Conservation (phyloP, 2,888 invertebrate genomes). For the Exephanes ischioxanthus region DNA sequence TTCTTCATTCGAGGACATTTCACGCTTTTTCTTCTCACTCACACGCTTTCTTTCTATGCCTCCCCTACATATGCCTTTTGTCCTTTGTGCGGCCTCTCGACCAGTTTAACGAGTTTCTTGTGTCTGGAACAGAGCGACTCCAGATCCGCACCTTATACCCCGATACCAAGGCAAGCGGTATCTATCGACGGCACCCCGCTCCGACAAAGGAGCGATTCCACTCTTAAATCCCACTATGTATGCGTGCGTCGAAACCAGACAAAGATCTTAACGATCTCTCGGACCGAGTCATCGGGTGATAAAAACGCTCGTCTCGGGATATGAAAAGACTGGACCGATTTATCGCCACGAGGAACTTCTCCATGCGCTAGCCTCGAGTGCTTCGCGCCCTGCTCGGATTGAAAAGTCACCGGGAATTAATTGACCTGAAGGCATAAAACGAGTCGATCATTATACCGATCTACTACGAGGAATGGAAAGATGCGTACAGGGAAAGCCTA, state of each 20-base stretch:
- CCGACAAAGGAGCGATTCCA: constrained; percentile 68
- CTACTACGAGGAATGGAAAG: constrained; percentile 3
- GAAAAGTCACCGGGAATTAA: constrained; percentile 61
- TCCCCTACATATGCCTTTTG: constrained; percentile 10
- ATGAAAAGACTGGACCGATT: constrained; percentile 64
- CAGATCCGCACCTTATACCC: constrained; percentile 36
- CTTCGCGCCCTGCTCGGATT: constrained; percentile 44
- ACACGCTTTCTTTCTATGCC: constrained; percentile 26
- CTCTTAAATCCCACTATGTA: constrained; percentile 44
- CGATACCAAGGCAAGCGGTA: constrained; percentile 66
- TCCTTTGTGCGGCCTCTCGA: constrained; percentile 42
- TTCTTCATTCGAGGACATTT: constrained; percentile 52
- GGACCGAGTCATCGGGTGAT: constrained; percentile 52
- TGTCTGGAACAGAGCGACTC: constrained; percentile 23
- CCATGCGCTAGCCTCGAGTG: constrained; percentile 27
- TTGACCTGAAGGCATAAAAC: constrained; percentile 22
- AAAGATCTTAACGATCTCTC: constrained; percentile 79
- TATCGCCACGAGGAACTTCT: constrained; percentile 44
- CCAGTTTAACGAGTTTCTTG: constrained; percentile 54
- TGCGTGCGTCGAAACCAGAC: constrained; percentile 70
- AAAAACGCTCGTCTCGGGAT: constrained; percentile 71
- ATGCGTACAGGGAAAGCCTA: not conserved
- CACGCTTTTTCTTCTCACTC: constrained; percentile 30
- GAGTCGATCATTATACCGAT: constrained; percentile 28
- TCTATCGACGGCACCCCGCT: constrained; percentile 72